Base-by-base conservation (phyloP, 2,888 invertebrate species). In the Eupithecia tripunctaria region DNA sequence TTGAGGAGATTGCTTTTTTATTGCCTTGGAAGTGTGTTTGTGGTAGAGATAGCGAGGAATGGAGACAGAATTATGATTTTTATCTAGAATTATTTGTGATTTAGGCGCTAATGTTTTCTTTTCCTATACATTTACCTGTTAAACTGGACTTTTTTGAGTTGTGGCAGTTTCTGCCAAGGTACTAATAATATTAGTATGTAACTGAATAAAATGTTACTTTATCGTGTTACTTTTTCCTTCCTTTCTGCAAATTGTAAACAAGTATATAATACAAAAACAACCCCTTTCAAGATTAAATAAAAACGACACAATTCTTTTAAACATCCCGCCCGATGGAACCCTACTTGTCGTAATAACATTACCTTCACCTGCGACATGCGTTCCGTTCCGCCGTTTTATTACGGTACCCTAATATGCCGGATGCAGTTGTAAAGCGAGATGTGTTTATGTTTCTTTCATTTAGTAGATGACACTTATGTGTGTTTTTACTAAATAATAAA, bases 311-410 rank as follows among this genome's bases (percentile, higher is more conserved):
- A 75, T 79, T 75, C 76, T 76, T 76, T 78, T 56, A 56, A 76
- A 51, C 68, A 69, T 10, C 74, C 68, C 32, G 47, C 63, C 43
- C 21, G 69, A 71, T 69, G 69, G 72, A 72, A 68, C 27, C 73
- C 68, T 59, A 73, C 71, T 79, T 77, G 76, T 77, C 73, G 70
- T 77, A 76, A 79, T 77, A 75, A 77, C 68, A 70, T 75, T 73
- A 74, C 74, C 59, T 72, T 74, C 79, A 79, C 79, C 79, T 79
- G 79, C 75, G 79, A 77, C 79, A 67, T 56, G 56, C 56, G 70
- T 70, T 70, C 75, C 75, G 74, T 75, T 75, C 64, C 63, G 64
- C 51, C 64, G 72, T 75, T 72, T 75, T 75, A 75, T 75, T 75
- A 70, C 69, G 72, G 74, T 67, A 72, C 74, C 74, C 74, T 74